Conservation (phyloP, 2,797 vertebrate species). For the Gymnodraco acuticeps region DNA sequence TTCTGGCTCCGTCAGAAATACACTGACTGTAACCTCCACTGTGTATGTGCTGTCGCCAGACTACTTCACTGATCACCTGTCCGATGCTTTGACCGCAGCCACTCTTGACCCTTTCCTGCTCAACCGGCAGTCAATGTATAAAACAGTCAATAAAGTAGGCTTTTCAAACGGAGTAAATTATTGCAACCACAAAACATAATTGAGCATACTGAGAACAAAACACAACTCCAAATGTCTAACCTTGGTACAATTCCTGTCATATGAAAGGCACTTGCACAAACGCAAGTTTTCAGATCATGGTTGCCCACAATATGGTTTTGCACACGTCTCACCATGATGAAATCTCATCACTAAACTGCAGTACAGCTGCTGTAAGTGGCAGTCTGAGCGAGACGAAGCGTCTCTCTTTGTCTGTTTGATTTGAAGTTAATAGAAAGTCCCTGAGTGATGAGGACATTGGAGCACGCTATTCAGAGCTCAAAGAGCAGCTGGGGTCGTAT, state of each 20-base stretch:
- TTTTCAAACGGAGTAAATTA: too few relatives aligned
- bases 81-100: too few relatives aligned
- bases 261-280: neutral
- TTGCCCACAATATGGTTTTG: neutral
- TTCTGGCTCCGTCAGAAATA: too few relatives aligned
- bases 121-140: too few relatives aligned
- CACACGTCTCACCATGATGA: constrained; percentile 4
- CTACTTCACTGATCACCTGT: too few relatives aligned
- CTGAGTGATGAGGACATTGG: constrained; percentile 10
- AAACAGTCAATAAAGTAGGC: too few relatives aligned
- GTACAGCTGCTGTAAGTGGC: constrained; percentile 23
- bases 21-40: too few relatives aligned
- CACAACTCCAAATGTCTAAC: neutral
- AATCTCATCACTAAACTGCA: constrained; percentile 16
- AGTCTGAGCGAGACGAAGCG: constrained; percentile 16
- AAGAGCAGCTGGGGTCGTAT: constrained; percentile 9
- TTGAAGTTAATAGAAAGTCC: constrained; percentile 32
- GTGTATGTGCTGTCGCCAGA: too few relatives aligned
- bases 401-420: constrained; percentile 31
- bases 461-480: constrained; percentile 23
- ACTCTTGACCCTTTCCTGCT: too few relatives aligned
- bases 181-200: too few relatives aligned
- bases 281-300: neutral
- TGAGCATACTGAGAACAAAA: too few relatives aligned
- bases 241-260: neutral